These are phyloP conservation scores for Sparidentex hasta DNA, from an alignment of 2,797 vertebrate species.

Conservation along the genomic window DNA sequence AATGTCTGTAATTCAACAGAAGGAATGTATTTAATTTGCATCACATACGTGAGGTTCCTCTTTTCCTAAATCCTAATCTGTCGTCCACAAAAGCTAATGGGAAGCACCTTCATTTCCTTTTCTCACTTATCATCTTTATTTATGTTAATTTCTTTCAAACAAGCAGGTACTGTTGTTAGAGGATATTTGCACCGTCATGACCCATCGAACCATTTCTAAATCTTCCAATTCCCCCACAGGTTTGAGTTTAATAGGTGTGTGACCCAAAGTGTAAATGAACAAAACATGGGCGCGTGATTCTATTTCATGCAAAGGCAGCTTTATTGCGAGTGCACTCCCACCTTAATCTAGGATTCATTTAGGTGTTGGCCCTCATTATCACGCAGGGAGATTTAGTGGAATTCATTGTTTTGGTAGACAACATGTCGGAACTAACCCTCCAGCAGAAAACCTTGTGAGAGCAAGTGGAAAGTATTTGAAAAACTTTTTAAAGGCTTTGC, in stretches of 20 bases:
- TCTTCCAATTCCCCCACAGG: neutral
- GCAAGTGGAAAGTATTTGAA: conserved; percentile 27
- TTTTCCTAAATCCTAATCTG: too few relatives aligned
- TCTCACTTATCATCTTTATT: neutral
- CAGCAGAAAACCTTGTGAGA: conserved; percentile 5
- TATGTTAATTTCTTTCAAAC: neutral
- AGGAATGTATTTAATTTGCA: too few relatives aligned
- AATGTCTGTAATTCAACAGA: too few relatives aligned
- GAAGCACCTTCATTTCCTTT: neutral
- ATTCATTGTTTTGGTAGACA: conserved; percentile 14
- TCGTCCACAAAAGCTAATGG: too few relatives aligned
- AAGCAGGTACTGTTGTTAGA: neutral
- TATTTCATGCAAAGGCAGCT: conserved; percentile 24
- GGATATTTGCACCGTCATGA: conserved; percentile 22
- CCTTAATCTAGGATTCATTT: conserved; percentile 32
- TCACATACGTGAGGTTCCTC: too few relatives aligned
- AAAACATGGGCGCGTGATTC: conserved; percentile 7
- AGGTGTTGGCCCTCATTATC: conserved; percentile 35
- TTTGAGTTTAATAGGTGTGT: neutral
- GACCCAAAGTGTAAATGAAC: conserved; percentile 19
- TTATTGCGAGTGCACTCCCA: neutral
- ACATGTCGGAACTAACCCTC: conserved; percentile 22
- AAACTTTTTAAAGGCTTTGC: neutral
- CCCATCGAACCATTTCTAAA: conserved; percentile 1
- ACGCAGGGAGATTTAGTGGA: conserved; percentile 31